Evolutionary conservation across 2,797 vertebrate genomes (phyloP).

Genomic region (Melanotaenia trifasciata): DNA sequence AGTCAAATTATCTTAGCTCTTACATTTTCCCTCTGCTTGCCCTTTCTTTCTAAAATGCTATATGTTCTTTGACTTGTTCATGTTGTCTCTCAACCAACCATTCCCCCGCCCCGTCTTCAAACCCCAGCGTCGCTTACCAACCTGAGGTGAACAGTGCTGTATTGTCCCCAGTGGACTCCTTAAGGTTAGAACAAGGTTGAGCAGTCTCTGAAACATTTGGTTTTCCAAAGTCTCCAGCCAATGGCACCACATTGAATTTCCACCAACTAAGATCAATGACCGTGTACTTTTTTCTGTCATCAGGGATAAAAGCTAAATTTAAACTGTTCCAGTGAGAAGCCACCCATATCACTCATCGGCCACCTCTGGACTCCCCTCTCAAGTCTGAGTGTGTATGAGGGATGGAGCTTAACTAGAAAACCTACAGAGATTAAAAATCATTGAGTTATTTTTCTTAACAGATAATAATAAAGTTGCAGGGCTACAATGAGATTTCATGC

Average conservation of each 20-base stretch:
- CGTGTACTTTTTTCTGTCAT: conserved; percentile 43
- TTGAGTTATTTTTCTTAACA: conserved; percentile 12
- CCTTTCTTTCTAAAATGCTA: neutral
- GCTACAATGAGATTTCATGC: conserved; percentile 47
- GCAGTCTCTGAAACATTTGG: conserved; percentile 39
- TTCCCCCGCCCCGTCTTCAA: conserved; percentile 19
- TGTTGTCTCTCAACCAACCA: conserved; percentile 9
- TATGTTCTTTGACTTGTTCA: neutral
- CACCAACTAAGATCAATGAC: conserved; percentile 61
- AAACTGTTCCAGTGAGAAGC: conserved; percentile 15
- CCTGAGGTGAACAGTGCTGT: neutral
- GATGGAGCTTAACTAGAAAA: conserved; percentile 8
- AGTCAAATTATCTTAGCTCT: conserved; percentile 32
- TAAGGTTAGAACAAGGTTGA: conserved; percentile 73
- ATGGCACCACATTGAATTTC: conserved; percentile 42
- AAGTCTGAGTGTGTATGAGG: conserved; percentile 24
- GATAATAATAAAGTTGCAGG: conserved; percentile 41
- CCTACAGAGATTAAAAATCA: conserved; percentile 38
- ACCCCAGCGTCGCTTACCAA: conserved; percentile 13
- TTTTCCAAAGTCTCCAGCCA: conserved; percentile 26
- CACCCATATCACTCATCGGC: conserved; percentile 27
- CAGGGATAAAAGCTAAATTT: conserved; percentile 54
- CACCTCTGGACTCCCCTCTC: neutral
- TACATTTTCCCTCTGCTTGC: neutral
- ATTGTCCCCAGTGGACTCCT: conserved; percentile 58